Evolutionary conservation across 2,113 vertebrate genomes (phyloP).

Genomic region (western clawed frog (Xenopus tropicalis)): UCB_Xtro_10.0 CM004447.2:34591501-34592000

Average conservation of each 20-base stretch:
- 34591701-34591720: background rate
- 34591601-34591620: too few relatives aligned
- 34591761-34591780: slow-evolving; percentile 55
- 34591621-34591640: too few relatives aligned
- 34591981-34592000: slow-evolving; percentile 79
- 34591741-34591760: slow-evolving; percentile 57
- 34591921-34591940: slow-evolving; percentile 71
- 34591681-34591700: background rate
- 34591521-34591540: too few relatives aligned
- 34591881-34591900: slow-evolving; percentile 57
- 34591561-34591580: too few relatives aligned
- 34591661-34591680: background rate
- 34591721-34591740: slow-evolving; percentile 51
- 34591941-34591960: slow-evolving; percentile 64
- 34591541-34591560: too few relatives aligned
- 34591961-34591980: slow-evolving; percentile 72
- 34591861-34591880: slow-evolving; percentile 65
- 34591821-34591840: slow-evolving; percentile 64
- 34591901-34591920: slow-evolving; percentile 63
- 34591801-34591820: slow-evolving; percentile 61
- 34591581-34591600: too few relatives aligned
- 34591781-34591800: slow-evolving; percentile 58
- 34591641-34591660: background rate
- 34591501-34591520: too few relatives aligned
- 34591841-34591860: slow-evolving; percentile 66